Base-by-base conservation (phyloP, 2,113 vertebrate species). In the Copsychus sechellarum region DNA sequence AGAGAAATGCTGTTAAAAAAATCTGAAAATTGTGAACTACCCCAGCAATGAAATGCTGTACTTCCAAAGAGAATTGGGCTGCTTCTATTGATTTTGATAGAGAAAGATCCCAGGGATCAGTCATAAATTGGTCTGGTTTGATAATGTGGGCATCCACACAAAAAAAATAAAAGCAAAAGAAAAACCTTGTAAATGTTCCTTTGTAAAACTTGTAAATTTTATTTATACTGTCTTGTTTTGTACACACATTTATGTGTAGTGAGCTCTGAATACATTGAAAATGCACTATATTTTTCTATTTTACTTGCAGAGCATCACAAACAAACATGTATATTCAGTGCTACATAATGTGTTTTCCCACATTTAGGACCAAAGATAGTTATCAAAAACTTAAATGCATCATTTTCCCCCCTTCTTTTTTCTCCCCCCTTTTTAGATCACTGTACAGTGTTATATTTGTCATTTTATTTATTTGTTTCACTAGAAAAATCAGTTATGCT, bases 201-300 rank as follows among this genome's bases (percentile, higher is more conserved):
- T 98, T 99, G 99, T 99, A 99, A 99, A 99, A 98, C 98, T 99
- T 99, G 99, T 99, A 99, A 98, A 99, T 99, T 99, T 99, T 99
- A 99, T 99, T 99, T 99, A 99, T 99, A 99, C 98, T 98, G 97
- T 98, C 98, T 98, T 98, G 97, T 98, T 98, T 99, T 99, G 97
- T 99, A 99, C 98, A 98, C 98, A 98, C 98, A 98, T 98, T 98
- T 98, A 98, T 99, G 98, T 98, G 98, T 99, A 98, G 99, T 99
- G 98, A 98, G 98, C 99, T 99, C 99, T 99, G 99, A 98, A 98
- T 98, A 99, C 99, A 99, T 99, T 99, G 98, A 99, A 99, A 99
- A 99, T 99, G 99, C 99, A 99, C 99, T 99, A 99, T 99, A 99
- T 99, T 99, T 99, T 99, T 99, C 99, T 99, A 99, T 99, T 98